Evolutionary conservation across 2,113 vertebrate species (phyloP), one percentile per base, ranked within the genome.

Genomic region (Thunnus maccoyii): DNA sequence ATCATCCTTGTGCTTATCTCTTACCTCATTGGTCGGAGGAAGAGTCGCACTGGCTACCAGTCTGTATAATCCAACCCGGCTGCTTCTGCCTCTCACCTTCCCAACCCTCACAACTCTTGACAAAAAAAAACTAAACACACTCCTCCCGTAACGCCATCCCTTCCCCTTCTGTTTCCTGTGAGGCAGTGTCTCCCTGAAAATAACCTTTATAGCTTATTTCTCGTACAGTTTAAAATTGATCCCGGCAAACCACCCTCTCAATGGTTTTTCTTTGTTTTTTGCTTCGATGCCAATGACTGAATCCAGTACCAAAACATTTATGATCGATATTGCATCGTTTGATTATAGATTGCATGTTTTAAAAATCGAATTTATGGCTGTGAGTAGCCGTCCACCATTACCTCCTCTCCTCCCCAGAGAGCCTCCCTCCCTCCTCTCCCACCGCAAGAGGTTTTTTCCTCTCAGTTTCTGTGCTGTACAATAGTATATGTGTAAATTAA

Each of bases 1-100:
- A 97, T 98, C 93, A 94, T 99, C 96, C 96, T 98, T 93, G 96
- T 97, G 85, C 97, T 99, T 95, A 95, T 99, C 94, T 98, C 96
- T 95, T 99, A 97, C 58, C 88, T 99, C 94, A 97, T 98, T 96
- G 97, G 97, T 93, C 96, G 96, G 94, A 96, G 96, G 94, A 99
- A 98, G 96, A 97, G 96, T 90, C 96, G 95, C 84, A 98, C 96
- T 87, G 97, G 96, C 83, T 98, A 98, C 95, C 97, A 98, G 90
- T 98, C 98, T 89, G 98, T 98, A 89, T 99, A 94, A 91, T 89
- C 54, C 71, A 27, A 18, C 80, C 64, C 60, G 0, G 17, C 82
- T 79, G 47, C 77, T 67, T 72, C 65, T 70, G 16, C 83, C 79
- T 77, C 76, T 61, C 3, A 54, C 44, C 72, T 41, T 32, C 48